A percentile compares a stretch with the other conserved stretches of the same genome.
Evolutionary conservation across 2,888 invertebrate species (phyloP).

Genomic region (Ochropacha duplaris): DNA sequence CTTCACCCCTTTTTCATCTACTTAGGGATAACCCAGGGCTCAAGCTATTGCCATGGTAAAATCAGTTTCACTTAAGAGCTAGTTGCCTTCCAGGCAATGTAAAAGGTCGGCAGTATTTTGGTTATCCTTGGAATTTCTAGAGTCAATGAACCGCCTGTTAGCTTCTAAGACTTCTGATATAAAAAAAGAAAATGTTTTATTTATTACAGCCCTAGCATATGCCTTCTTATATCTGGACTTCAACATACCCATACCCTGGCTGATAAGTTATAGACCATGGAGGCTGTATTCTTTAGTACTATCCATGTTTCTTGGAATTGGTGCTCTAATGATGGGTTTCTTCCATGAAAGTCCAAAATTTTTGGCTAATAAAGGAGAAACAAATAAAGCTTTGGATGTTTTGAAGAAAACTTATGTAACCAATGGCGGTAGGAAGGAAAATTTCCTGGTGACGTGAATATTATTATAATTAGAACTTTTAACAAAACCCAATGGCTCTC

Average conservation of each 20-base stretch:
- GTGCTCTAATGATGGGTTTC: constrained; percentile 74
- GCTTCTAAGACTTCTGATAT: too few relatives aligned
- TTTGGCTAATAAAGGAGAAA: constrained; percentile 80
- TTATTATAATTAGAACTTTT: too few relatives aligned
- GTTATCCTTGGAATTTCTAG: too few relatives aligned
- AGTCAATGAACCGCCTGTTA: too few relatives aligned
- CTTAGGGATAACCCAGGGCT: too few relatives aligned
- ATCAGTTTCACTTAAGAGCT: too few relatives aligned
- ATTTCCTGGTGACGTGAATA: constrained; percentile 21
- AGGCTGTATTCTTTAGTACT: constrained; percentile 80
- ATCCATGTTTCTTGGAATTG: constrained; percentile 44
- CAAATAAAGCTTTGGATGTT: constrained; percentile 72
- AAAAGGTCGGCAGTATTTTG: too few relatives aligned
- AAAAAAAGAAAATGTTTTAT: background rate
- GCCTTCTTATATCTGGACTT: constrained; percentile 35
- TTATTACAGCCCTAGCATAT: constrained; percentile 22
- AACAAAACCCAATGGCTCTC: too few relatives aligned
- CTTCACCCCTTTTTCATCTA: too few relatives aligned
- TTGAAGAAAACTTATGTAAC: constrained; percentile 20
- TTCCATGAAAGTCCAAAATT: constrained; percentile 89
- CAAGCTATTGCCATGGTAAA: too few relatives aligned
- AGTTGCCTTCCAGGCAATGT: too few relatives aligned
- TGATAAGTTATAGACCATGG: constrained; percentile 85
- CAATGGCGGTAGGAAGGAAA: constrained; percentile 22
- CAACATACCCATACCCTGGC: constrained; percentile 39